These are phyloP conservation scores for Polyommatus iphigenia DNA, from an alignment of 2,888 invertebrate genomes.

Conservation along the genomic window DNA sequence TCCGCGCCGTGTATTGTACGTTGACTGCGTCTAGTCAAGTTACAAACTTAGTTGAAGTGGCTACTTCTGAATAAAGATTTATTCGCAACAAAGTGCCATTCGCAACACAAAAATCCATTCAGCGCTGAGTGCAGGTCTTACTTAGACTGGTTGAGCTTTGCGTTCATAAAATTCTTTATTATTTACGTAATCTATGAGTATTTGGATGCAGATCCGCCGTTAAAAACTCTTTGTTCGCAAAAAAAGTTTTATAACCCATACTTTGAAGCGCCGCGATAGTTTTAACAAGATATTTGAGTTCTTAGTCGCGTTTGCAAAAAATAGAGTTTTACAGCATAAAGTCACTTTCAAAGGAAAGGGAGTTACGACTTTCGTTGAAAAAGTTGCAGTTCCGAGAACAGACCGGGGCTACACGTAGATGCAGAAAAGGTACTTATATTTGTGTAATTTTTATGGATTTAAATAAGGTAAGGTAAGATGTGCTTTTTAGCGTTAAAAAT, in stretches of 20 bases:
- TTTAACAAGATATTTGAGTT: conserved; percentile 22
- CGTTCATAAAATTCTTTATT: conserved; percentile 28
- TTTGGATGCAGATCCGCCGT: conserved; percentile 12
- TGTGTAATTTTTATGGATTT: too few relatives aligned
- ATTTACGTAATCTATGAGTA: conserved; percentile 29
- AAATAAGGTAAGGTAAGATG: too few relatives aligned
- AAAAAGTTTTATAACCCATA: conserved; percentile 15
- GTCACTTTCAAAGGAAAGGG: conserved; percentile 14
- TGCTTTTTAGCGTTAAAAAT: too few relatives aligned
- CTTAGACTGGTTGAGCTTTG: conserved; percentile 34
- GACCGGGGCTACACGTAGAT: background rate
- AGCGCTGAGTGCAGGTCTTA: conserved; percentile 35
- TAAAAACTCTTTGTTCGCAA: conserved; percentile 17
- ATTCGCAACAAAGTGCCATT: conserved; percentile 38
- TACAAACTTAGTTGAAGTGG: conserved; percentile 37
- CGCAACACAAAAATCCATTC: conserved; percentile 37
- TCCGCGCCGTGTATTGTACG: conserved; percentile 32
- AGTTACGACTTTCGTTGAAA: conserved; percentile 20
- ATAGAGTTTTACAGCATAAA: background rate
- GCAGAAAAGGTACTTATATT: background rate
- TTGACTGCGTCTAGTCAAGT: conserved; percentile 28
- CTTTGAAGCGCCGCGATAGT: conserved; percentile 10
- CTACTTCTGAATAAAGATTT: conserved; percentile 37
- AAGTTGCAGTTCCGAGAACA: background rate
- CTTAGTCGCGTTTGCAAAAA: conserved; percentile 18